These are phyloP conservation scores for Onthophagus sagittarius DNA, from an alignment of 2,888 invertebrate species.

Conservation along the genomic window DNA sequence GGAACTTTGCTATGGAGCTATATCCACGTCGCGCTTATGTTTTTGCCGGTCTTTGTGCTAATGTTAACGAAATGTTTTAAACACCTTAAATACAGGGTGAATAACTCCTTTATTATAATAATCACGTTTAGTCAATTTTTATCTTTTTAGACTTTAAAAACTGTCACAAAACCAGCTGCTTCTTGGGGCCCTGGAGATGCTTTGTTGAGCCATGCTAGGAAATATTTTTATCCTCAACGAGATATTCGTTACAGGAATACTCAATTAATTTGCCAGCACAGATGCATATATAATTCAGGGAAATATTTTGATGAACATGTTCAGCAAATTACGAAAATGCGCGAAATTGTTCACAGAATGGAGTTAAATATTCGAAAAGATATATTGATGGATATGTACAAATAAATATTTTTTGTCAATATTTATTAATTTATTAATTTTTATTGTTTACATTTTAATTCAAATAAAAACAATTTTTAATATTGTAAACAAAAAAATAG, in stretches of 20 bases:
- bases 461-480: too few species aligned
- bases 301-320: slow-evolving; percentile 11
- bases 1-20: not conserved
- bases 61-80: not conserved
- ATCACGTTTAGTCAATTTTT: not conserved
- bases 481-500: too few species aligned
- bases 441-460: too few species aligned
- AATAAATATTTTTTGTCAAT: too few species aligned
- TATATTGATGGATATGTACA: too few species aligned
- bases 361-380: too few species aligned
- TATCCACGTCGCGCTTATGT: not conserved
- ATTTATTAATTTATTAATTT: too few species aligned
- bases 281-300: slow-evolving; percentile 14
- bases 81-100: not conserved
- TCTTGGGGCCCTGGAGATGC: slow-evolving; percentile 19
- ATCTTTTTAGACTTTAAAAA: slow-evolving; percentile 17
- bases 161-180: slow-evolving; percentile 14
- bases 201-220: slow-evolving; percentile 12
- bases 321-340: slow-evolving; percentile 3
- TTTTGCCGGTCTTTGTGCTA: not conserved
- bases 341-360: not conserved
- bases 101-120: not conserved
- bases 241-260: slow-evolving; percentile 22
- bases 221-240: slow-evolving; percentile 21
- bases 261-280: slow-evolving; percentile 17